These are phyloP conservation scores for Eonycteris spelaea DNA, from an alignment of 2,113 vertebrate species.

Conservation along the genomic window DNA sequence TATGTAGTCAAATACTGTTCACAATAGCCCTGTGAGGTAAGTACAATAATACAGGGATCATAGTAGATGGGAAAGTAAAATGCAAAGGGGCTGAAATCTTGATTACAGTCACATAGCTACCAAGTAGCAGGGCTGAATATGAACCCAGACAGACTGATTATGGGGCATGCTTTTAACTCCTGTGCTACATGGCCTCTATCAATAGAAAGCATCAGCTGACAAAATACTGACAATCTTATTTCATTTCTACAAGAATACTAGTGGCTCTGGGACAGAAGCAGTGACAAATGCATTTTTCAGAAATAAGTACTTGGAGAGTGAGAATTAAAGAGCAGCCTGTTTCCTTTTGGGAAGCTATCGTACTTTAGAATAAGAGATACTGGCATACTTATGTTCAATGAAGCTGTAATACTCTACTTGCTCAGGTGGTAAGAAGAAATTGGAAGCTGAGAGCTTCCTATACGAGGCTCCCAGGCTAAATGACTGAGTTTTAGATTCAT, in stretches of 20 bases:
- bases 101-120: background rate
- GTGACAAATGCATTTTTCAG: background rate
- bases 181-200: background rate
- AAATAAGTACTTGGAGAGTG: conserved; percentile 23
- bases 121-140: background rate
- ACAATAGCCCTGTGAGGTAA: background rate
- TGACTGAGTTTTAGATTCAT: conserved; percentile 1
- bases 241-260: conserved; percentile 4
- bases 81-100: background rate
- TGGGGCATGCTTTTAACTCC: background rate
- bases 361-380: conserved; percentile 14
- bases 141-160: background rate
- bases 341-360: background rate
- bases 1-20: background rate
- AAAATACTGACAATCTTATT: background rate
- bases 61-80: background rate
- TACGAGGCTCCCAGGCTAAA: background rate
- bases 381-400: conserved; percentile 12
- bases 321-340: background rate
- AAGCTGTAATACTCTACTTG: background rate
- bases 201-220: background rate
- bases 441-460: background rate
- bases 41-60: background rate
- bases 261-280: background rate
- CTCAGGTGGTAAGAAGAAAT: conserved; percentile 12